Conservation (phyloP, 2,888 invertebrate species). For the Ceraclea dissimilis region DNA sequence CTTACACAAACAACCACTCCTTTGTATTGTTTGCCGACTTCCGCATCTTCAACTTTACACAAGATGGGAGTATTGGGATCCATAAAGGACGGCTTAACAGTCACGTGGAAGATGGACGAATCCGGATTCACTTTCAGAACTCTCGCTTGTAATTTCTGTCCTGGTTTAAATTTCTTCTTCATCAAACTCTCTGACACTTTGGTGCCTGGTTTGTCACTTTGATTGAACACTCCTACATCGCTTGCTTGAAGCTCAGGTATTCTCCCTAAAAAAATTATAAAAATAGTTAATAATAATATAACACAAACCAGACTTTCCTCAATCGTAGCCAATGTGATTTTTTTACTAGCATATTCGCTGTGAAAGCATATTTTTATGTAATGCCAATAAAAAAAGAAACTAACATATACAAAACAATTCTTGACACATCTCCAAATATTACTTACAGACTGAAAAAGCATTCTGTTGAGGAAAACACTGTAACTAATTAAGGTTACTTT, state of each 20-base stretch:
- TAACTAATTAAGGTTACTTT: too few relatives aligned
- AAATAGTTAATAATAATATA: not conserved
- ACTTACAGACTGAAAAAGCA: too few relatives aligned
- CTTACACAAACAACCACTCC: conserved; percentile 49
- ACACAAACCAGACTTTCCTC: too few relatives aligned
- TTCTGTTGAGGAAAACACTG: too few relatives aligned
- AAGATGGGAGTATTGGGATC: conserved; percentile 47
- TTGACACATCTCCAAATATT: too few relatives aligned
- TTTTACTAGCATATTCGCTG: too few relatives aligned
- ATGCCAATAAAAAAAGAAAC: too few relatives aligned
- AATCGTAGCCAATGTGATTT: too few relatives aligned
- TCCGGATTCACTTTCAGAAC: conserved; percentile 47
- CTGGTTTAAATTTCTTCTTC: conserved; percentile 49
- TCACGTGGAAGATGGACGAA: conserved; percentile 48
- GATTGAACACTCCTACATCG: conserved; percentile 40
- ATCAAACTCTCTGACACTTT: conserved; percentile 29
- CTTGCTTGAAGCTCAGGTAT: conserved; percentile 52
- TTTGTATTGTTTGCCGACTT: conserved; percentile 45
- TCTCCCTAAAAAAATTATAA: conserved; percentile 36
- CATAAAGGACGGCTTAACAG: conserved; percentile 59
- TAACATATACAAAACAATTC: too few relatives aligned
- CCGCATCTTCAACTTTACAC: conserved; percentile 42
- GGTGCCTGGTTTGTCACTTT: conserved; percentile 35
- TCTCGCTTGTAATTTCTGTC: conserved; percentile 50
- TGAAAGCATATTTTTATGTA: too few relatives aligned